Evolutionary conservation across 2,113 vertebrate species (phyloP).

Genomic region (Morone saxatilis): DNA sequence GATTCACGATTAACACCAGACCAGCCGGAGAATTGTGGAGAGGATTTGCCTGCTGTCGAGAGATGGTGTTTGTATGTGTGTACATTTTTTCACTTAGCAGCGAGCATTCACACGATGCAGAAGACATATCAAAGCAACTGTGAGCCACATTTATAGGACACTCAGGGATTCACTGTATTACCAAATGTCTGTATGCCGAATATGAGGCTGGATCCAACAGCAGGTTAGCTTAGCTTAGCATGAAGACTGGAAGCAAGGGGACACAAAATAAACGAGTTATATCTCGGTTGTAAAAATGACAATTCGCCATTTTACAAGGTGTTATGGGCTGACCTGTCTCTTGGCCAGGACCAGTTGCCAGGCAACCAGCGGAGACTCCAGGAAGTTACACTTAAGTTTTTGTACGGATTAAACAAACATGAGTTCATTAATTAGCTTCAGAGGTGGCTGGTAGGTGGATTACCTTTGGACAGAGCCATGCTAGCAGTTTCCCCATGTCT

Average conservation of each 20-base stretch:
- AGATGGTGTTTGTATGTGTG: neutral
- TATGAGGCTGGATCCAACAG: neutral
- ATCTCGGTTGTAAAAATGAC: neutral
- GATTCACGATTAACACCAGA: conserved; percentile 1
- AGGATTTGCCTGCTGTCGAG: neutral
- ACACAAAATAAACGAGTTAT: neutral
- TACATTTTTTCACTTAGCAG: neutral
- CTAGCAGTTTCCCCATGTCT: neutral
- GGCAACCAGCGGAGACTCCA: neutral
- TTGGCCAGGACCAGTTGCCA: neutral
- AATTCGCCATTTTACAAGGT: neutral
- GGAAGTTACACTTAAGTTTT: neutral
- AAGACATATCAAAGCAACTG: neutral
- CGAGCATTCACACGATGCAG: neutral
- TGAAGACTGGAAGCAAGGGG: neutral
- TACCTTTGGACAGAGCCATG: neutral
- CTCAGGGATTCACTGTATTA: neutral
- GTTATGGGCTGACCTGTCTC: too few species aligned
- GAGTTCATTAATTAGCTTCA: neutral
- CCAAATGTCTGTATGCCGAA: neutral
- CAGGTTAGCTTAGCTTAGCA: neutral
- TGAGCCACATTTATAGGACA: neutral
- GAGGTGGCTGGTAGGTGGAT: neutral
- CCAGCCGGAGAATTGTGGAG: neutral
- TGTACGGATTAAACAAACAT: neutral